A percentile compares a stretch with the other conserved stretches of the same genome.
phyloP scores from a whole-genome alignment of 2,113 vertebrate species.

The Callionymus lyra region DNA sequence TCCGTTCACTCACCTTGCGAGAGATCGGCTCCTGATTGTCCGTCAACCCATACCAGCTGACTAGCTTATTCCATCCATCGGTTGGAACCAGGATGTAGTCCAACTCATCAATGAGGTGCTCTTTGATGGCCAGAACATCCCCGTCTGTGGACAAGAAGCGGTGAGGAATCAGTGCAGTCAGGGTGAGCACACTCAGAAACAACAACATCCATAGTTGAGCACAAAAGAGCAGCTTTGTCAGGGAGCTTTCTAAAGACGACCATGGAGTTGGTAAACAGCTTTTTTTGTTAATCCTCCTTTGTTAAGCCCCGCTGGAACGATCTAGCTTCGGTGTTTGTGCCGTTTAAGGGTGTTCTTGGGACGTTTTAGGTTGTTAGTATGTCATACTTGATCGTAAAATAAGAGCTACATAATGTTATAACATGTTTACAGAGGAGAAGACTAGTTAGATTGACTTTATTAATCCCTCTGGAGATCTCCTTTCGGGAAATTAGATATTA shows the following conservation, averaged over 20 bases:
- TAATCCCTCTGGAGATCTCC: too few species aligned
- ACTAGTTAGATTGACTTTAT: too few species aligned
- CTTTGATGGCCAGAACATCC: constrained; percentile 89
- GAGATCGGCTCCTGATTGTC: constrained; percentile 91
- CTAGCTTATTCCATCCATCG: constrained; percentile 95
- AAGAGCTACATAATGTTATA: too few species aligned
- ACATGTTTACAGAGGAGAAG: too few species aligned
- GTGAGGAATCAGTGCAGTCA: constrained; percentile 1
- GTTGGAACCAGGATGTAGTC: constrained; percentile 97
- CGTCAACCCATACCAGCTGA: constrained; percentile 92
- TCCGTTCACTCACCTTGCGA: constrained; percentile 76
- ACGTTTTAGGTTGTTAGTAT: too few species aligned
- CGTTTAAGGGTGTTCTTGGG: too few species aligned
- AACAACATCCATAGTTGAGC: constrained; percentile 2
- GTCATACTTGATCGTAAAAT: too few species aligned
- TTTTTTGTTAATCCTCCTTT: constrained; percentile 26
- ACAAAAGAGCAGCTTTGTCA: constrained; percentile 32
- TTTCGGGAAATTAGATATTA: too few species aligned
- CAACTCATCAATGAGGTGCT: constrained; percentile 97
- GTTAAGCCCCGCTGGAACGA: background rate
- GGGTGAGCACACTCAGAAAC: background rate
- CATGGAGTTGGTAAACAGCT: background rate
- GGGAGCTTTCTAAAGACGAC: constrained; percentile 35
- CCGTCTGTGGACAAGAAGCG: constrained; percentile 66
- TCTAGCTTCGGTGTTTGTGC: too few species aligned